A percentile compares a stretch with the other conserved stretches of the same genome.
Evolutionary conservation across 2,797 vertebrate genomes (phyloP).

Genomic region (Psittacula echo): DNA sequence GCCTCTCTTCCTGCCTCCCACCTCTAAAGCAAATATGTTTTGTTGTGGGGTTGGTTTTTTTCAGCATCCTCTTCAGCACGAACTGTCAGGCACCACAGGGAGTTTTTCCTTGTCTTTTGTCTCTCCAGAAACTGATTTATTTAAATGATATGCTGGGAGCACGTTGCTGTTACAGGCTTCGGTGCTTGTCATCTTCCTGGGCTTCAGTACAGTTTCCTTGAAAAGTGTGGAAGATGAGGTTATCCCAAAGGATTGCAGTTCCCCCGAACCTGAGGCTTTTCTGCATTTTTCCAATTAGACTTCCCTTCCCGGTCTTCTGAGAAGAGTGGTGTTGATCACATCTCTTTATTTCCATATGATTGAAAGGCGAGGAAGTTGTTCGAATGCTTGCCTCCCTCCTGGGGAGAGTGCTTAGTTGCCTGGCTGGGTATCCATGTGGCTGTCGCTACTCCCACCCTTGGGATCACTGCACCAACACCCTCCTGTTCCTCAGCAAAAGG

Average conservation of each 20-base stretch:
- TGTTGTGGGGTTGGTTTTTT: neutral
- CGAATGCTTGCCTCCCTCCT: neutral
- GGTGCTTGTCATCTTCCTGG: neutral
- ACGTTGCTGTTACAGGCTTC: neutral
- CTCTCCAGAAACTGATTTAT: slow-evolving; percentile 46
- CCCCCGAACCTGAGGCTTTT: neutral
- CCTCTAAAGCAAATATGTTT: slow-evolving; percentile 33
- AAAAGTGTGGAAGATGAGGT: neutral
- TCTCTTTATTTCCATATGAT: neutral
- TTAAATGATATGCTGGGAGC: slow-evolving; percentile 51
- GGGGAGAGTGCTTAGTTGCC: neutral
- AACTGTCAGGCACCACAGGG: slow-evolving; percentile 36
- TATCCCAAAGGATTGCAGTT: neutral
- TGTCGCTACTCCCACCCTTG: neutral
- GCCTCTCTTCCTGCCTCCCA: neutral
- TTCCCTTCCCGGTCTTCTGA: neutral
- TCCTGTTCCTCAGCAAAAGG: neutral
- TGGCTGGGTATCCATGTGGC: neutral
- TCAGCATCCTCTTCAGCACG: neutral
- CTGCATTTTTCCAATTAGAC: neutral
- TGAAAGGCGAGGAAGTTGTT: neutral
- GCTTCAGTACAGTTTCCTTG: neutral
- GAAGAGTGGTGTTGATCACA: neutral
- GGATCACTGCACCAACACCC: neutral
- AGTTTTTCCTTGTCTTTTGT: slow-evolving; percentile 61